Conservation (phyloP, 1,140 invertebrate genomes). For the Geopemphigus sp. region DNA sequence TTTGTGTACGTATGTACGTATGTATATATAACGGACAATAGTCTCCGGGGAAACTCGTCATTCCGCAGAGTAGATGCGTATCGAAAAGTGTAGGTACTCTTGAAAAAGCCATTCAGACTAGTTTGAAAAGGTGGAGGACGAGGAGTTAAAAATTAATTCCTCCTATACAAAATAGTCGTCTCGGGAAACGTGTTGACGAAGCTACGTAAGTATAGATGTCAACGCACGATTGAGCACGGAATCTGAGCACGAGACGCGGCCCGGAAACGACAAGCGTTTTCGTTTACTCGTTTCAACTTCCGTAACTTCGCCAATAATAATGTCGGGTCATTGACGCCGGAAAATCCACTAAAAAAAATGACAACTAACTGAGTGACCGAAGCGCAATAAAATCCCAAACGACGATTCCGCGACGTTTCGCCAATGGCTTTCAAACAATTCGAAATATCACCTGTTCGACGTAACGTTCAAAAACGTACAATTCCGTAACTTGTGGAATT, state of each 20-base stretch:
- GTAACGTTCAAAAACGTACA: no score
- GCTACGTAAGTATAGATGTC: constrained; percentile 40
- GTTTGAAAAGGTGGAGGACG: neutral
- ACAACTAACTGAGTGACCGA: neutral
- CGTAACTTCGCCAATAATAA: neutral
- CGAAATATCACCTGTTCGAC: no score
- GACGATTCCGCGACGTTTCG: neutral
- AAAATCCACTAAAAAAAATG: neutral
- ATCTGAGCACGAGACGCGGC: constrained; percentile 7
- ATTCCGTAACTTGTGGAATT: no score
- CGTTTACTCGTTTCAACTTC: neutral
- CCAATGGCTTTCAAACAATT: neutral
- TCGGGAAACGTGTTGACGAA: constrained; percentile 38
- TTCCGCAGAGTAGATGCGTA: constrained; percentile 3
- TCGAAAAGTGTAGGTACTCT: constrained; percentile 24
- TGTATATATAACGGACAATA: neutral
- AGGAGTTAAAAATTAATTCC: constrained; percentile 42
- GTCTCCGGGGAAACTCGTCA: neutral
- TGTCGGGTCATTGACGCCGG: neutral
- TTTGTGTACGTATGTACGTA: neutral
- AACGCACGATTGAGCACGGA: constrained; percentile 42
- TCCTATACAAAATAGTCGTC: constrained; percentile 39
- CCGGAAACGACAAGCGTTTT: constrained; percentile 8
- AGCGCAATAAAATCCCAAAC: neutral
- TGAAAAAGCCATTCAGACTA: constrained; percentile 27